phyloP scores from a whole-genome alignment of 2,888 invertebrate species.

The Panopea generosa region DNA sequence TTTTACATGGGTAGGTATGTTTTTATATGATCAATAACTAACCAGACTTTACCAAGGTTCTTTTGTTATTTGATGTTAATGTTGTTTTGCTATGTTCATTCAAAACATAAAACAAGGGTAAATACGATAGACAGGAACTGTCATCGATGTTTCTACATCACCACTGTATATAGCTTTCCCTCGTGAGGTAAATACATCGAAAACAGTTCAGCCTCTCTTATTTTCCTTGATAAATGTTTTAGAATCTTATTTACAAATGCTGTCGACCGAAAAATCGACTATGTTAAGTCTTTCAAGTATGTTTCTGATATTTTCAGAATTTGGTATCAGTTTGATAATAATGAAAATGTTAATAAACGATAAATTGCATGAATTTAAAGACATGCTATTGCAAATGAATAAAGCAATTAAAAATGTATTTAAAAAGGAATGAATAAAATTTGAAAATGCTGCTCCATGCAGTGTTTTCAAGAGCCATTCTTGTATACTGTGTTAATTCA shows the following conservation, averaged over 20 bases:
- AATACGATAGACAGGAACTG: not conserved
- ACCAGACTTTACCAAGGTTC: too few relatives aligned
- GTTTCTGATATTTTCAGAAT: constrained; percentile 11
- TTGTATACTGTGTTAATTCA: constrained; percentile 4
- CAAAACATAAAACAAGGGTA: constrained; percentile 19
- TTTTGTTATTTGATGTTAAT: constrained; percentile 3
- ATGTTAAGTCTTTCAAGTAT: constrained; percentile 25
- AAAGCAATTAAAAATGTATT: constrained; percentile 46
- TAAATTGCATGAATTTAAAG: constrained; percentile 33
- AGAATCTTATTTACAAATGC: too few relatives aligned
- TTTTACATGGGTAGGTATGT: too few relatives aligned
- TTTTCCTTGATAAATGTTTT: too few relatives aligned
- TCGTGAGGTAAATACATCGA: not conserved
- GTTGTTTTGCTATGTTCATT: constrained; percentile 45
- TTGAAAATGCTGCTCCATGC: constrained; percentile 24
- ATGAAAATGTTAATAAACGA: constrained; percentile 15
- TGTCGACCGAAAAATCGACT: not conserved
- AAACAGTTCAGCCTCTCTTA: not conserved
- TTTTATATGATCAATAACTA: too few relatives aligned
- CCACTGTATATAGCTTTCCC: not conserved
- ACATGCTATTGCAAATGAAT: constrained; percentile 49
- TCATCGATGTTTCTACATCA: not conserved
- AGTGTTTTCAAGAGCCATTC: constrained; percentile 32
- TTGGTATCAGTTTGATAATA: constrained; percentile 17
- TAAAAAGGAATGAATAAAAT: constrained; percentile 45